Base-by-base conservation (phyloP, 2,888 invertebrate genomes). In the Lithophane socia region DNA sequence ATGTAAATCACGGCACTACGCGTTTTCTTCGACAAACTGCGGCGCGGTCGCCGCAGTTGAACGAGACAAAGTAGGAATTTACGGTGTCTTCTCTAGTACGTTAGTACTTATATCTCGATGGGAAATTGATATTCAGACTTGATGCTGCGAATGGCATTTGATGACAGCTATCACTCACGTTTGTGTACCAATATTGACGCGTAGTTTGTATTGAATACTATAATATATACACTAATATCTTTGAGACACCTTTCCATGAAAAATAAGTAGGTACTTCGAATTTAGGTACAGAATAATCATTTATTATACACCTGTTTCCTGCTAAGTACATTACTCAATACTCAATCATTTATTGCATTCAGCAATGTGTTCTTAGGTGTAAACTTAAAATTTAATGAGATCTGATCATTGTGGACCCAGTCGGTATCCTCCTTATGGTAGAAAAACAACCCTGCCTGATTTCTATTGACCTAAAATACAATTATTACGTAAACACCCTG, bases 71-170 rank as follows among this genome's bases (percentile, higher is more conserved):
- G n/a, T n/a, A n/a, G n/a, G n/a, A n/a, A n/a, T n/a, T n/a, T n/a
- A n/a, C n/a, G n/a, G n/a, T n/a, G n/a, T n/a, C n/a, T n/a, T n/a
- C n/a, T n/a, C n/a, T n/a, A n/a, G n/a, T n/a, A n/a, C n/a, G n/a
- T n/a, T n/a, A n/a, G n/a, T n/a, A n/a, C n/a, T n/a, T n/a, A n/a
- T n/a, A n/a, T n/a, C n/a, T n/a, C n/a, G n/a, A n/a, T n/a, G n/a
- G 12, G 77, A 60, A n/a, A 66, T 79, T 79, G 77, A 10, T 56
- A 83, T 83, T 67, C 78, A 52, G 24, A 52, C 7, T 18, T 4
- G 52, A 64, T 21, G 16, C 16, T 63, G 66, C n/a, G 21, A 24
- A 16, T 44, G 13, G 37, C 24, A 58, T 68, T 63, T 77, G 66
- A 83, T 68, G 49, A 83, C 56, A 63, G 63, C 13, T 4, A 64